Conservation (phyloP, 2,113 vertebrate genomes). For the Copsychus sechellarum region DNA sequence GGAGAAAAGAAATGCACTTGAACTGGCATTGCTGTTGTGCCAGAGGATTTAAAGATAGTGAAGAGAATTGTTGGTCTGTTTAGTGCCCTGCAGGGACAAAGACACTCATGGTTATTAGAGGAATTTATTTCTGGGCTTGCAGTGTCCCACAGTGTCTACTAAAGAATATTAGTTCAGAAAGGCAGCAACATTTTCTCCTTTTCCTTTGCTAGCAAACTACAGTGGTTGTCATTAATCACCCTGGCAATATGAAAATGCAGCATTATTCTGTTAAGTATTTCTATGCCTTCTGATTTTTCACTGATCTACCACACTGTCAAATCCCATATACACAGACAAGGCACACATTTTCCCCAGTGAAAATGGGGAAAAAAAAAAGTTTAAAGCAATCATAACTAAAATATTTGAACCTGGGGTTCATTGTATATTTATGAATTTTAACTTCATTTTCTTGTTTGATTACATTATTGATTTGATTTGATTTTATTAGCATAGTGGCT, state of each 20-base stretch:
- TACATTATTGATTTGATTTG: neutral
- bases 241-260: neutral
- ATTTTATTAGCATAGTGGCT: neutral
- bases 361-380: neutral
- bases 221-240: neutral
- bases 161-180: constrained; percentile 13
- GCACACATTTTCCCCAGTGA: neutral
- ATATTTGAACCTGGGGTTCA: neutral
- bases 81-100: neutral
- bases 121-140: constrained; percentile 37
- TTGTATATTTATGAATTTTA: neutral
- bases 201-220: neutral
- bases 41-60: neutral
- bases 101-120: neutral
- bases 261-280: neutral
- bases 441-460: neutral
- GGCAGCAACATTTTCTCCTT: neutral
- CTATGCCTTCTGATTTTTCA: neutral
- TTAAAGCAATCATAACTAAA: neutral
- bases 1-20: neutral
- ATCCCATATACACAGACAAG: neutral
- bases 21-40: neutral
- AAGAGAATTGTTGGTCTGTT: neutral
- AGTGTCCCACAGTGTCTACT: neutral
- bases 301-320: neutral